A percentile compares a stretch with the other conserved stretches of the same genome.
Conservation (phyloP, 2,113 vertebrate species). For the Sorex araneus region DNA sequence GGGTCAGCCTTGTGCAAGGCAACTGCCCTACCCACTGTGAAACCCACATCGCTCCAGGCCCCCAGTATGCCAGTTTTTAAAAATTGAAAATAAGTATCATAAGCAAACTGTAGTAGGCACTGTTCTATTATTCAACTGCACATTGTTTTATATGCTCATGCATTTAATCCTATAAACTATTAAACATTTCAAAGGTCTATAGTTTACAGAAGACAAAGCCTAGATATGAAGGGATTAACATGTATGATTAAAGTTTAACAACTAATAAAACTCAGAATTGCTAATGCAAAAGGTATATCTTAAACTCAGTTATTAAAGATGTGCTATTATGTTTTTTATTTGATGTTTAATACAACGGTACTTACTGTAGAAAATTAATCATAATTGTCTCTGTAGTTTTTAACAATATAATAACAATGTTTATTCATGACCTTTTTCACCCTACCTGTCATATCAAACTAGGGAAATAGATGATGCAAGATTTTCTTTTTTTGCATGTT, state of each 20-base stretch:
- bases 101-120: too few relatives aligned
- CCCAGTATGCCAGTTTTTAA: too few relatives aligned
- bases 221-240: not conserved
- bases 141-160: too few relatives aligned
- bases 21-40: too few relatives aligned
- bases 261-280: not conserved
- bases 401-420: conserved; percentile 26
- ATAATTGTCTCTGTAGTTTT: conserved; percentile 20
- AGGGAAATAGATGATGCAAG: not conserved
- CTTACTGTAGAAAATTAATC: not conserved
- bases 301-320: not conserved
- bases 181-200: not conserved
- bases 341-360: not conserved
- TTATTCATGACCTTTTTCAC: not conserved
- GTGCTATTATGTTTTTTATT: not conserved
- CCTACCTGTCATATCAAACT: not conserved
- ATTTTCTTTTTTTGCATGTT: not conserved
- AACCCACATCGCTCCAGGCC: too few relatives aligned
- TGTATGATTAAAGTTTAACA: not conserved
- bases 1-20: too few relatives aligned
- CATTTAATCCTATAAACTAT: not conserved
- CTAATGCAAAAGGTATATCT: not conserved
- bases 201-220: conserved; percentile 33
- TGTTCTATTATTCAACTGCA: too few relatives aligned
- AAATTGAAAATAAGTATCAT: too few relatives aligned